Conservation (phyloP, 2,113 vertebrate species). For the Balaeniceps rex region DNA sequence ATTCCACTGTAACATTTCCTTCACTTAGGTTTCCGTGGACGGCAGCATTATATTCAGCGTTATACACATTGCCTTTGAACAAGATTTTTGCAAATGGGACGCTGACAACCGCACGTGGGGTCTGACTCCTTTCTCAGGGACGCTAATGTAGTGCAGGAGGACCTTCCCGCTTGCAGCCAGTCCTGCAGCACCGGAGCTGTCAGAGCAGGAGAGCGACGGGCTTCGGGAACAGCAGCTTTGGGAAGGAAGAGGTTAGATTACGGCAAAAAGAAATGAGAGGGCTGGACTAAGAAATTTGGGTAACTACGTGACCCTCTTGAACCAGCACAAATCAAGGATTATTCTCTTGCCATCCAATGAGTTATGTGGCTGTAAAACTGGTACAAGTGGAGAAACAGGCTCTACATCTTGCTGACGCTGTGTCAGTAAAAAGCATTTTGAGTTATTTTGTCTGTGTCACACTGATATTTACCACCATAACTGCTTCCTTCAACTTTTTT, state of each 20-base stretch:
- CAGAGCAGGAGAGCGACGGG: not conserved
- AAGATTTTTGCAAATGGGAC: not conserved
- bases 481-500: constrained; percentile 10
- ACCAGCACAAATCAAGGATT: constrained; percentile 20
- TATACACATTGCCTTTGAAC: not conserved
- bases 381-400: not conserved
- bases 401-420: not conserved
- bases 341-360: not conserved
- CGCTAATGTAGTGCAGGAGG: not conserved
- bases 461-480: constrained; percentile 10
- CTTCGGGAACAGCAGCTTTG: not conserved
- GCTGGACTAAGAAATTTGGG: not conserved
- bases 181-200: not conserved
- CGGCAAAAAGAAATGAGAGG: not conserved
- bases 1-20: not conserved
- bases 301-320: not conserved
- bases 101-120: not conserved
- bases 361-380: constrained; percentile 17
- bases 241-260: not conserved
- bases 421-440: constrained; percentile 36
- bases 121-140: not conserved
- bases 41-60: not conserved
- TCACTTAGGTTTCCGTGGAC: not conserved
- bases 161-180: not conserved
- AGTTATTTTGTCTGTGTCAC: constrained; percentile 12